Evolutionary conservation across 2,888 invertebrate species (phyloP), one percentile per base, ranked within the genome.

Genomic region (Cheilosia soror): DNA sequence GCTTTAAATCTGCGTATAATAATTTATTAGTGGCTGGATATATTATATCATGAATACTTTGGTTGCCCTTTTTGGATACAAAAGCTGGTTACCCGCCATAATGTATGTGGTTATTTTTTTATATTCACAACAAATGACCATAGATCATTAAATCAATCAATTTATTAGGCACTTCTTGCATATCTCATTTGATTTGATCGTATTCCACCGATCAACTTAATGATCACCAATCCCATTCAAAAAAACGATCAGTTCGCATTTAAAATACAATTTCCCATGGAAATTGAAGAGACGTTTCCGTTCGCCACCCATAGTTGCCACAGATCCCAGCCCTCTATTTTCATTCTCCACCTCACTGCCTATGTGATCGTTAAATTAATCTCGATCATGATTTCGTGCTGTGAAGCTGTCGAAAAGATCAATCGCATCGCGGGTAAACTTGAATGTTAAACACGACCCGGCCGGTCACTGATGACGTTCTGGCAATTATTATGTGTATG

Each of bases 361-460:
- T n/a, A 27, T 58, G 55, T 31, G 51, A 68, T 77, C 79, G 65
- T 79, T 79, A 75, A 69, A 84, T 73, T 63, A 78, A 83, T 78
- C 83, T 78, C 78, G 63, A 57, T 73, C 63, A 69, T 78, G 69
- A 78, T 58, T 69, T 84, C 79, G 47, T 84, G 79, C 83, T 84
- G 83, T 79, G 83, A 79, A 75, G 79, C 69, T 84, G 83, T 84
- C 83, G 79, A 84, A 84, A 84, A 84, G 83, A 84, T 84, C 83
- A 84, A 84, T 84, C 83, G 79, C 55, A 65, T 84, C 51, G 73
- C 51, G 79, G 73, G 73, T 73, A 63, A 83, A 83, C 57, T 71
- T 72, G 42, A 76, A 83, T 63, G 78, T 73, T 73, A 51, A 69
- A 78, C 73, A 79, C 68, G 73, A 68, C 68, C 69, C 31, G n/a